Base-by-base conservation (phyloP, 2,113 vertebrate genomes). In the Bambusicola thoracicus region DNA sequence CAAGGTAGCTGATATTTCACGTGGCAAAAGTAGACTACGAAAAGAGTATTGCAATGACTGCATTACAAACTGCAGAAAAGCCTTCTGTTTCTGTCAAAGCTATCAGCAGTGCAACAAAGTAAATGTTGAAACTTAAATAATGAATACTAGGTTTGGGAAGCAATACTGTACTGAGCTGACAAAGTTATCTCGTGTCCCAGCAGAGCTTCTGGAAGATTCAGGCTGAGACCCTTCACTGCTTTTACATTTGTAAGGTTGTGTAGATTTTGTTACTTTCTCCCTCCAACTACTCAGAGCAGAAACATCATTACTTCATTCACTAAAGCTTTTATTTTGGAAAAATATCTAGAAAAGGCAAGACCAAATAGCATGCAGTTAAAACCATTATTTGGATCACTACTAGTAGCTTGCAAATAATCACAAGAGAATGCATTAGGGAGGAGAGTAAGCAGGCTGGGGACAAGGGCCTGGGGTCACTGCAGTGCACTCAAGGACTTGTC, bases 281-380 rank as follows among this genome's bases (percentile, higher is more conserved):
- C 2, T 30, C 11, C 11, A 72, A 7, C n/a, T 59, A 58, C 61
- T 59, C 30, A 43, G 32, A 67, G 11, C 25, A 77, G 75, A 83
- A 76, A 38, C 25, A 53, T 56, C 9, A 61, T 70, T 66, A 43
- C 25, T 48, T 56, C 11, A 66, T 70, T 66, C 44, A 53, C 25
- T 81, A 36, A 69, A 82, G 51, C 13, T 90, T 85, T 76, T 73
- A 32, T 44, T 95, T 65, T 69, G 19, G 58, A 90, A 90, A 81
- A 88, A 63, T 29, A 72, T 2, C 27, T 43, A 59, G 20, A 48
- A 72, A 89, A 34, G 13, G 18, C 67, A 93, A 92, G 34, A 79
- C 8, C 25, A 65, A 41, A 92, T 90, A 79, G 17, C 41, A 43
- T 36, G 56, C 53, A 79, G 53, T 48, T 69, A 72, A 34, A 59